phyloP scores from a whole-genome alignment of 2,113 vertebrate genomes.

The Entelurus aequoreus region DNA sequence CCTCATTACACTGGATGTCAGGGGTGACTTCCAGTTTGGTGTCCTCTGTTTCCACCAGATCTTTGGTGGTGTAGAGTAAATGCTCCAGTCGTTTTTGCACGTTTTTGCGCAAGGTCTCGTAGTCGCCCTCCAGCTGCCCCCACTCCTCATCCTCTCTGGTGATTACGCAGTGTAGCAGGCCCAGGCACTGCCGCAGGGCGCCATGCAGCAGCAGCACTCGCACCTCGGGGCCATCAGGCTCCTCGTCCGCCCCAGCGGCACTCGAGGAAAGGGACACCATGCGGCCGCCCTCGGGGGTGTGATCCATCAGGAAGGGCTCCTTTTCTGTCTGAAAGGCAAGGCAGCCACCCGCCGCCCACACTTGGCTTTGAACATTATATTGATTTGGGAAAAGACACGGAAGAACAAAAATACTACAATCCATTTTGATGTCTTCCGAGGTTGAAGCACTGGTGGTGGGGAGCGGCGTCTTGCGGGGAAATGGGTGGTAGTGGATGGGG shows the following conservation, averaged over 20 bases:
- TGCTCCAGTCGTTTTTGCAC: slow-evolving; percentile 61
- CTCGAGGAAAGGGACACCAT: slow-evolving; percentile 56
- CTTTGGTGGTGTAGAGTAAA: slow-evolving; percentile 61
- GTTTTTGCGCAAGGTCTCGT: slow-evolving; percentile 51
- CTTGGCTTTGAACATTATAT: slow-evolving; percentile 9
- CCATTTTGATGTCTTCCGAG: slow-evolving; percentile 29
- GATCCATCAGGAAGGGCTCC: slow-evolving; percentile 60
- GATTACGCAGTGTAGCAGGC: slow-evolving; percentile 67
- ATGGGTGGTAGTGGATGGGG: not conserved
- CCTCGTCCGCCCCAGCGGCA: slow-evolving; percentile 7
- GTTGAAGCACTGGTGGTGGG: not conserved
- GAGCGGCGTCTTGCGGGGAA: not conserved
- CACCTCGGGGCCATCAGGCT: slow-evolving; percentile 35
- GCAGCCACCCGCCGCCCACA: too few relatives aligned
- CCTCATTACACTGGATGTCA: slow-evolving; percentile 62
- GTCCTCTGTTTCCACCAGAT: slow-evolving; percentile 43
- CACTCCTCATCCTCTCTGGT: slow-evolving; percentile 67
- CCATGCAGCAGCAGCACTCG: slow-evolving; percentile 60
- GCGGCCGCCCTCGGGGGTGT: slow-evolving; percentile 49
- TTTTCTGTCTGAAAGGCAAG: slow-evolving; percentile 51
- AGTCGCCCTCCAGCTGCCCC: slow-evolving; percentile 63
- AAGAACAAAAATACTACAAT: slow-evolving; percentile 31
- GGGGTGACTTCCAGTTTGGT: slow-evolving; percentile 53
- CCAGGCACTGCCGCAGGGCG: slow-evolving; percentile 66
- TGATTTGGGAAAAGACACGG: slow-evolving; percentile 25